phyloP scores from a whole-genome alignment of 2,113 vertebrate species.

The Chaenocephalus aceratus region DNA sequence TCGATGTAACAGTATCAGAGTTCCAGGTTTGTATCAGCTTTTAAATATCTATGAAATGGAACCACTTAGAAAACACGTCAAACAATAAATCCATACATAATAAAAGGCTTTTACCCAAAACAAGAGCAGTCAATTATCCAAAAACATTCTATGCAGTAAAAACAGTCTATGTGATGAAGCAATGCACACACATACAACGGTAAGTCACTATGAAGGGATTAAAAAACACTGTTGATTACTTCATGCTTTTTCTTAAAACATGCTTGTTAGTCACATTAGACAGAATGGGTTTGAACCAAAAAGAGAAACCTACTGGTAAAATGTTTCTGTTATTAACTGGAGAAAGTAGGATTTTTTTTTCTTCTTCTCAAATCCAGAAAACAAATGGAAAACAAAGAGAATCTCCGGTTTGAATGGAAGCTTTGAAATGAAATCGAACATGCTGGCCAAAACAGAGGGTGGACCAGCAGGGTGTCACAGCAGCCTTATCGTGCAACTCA shows the following conservation, averaged over 20 bases:
- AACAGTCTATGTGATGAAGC: conserved; percentile 65
- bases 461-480: conserved; percentile 63
- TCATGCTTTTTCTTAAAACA: conserved; percentile 72
- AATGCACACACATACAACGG: conserved; percentile 64
- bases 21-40: not conserved
- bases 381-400: conserved; percentile 8
- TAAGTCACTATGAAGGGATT: conserved; percentile 46
- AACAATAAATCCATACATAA: conserved; percentile 34
- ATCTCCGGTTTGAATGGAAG: conserved; percentile 39
- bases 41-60: conserved; percentile 27
- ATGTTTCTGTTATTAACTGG: conserved; percentile 19
- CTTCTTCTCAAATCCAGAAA: conserved; percentile 27
- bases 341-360: conserved; percentile 13
- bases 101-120: conserved; percentile 4
- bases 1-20: not conserved
- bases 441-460: conserved; percentile 68
- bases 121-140: conserved; percentile 9
- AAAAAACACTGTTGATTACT: conserved; percentile 31
- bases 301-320: not conserved
- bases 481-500: conserved; percentile 46
- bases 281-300: conserved; percentile 12
- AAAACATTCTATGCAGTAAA: conserved; percentile 37
- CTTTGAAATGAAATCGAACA: conserved; percentile 48
- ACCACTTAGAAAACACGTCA: conserved; percentile 30
- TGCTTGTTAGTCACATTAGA: conserved; percentile 77